Conservation (phyloP, 2,888 invertebrate species). For the Lycophotia porphyrea region DNA sequence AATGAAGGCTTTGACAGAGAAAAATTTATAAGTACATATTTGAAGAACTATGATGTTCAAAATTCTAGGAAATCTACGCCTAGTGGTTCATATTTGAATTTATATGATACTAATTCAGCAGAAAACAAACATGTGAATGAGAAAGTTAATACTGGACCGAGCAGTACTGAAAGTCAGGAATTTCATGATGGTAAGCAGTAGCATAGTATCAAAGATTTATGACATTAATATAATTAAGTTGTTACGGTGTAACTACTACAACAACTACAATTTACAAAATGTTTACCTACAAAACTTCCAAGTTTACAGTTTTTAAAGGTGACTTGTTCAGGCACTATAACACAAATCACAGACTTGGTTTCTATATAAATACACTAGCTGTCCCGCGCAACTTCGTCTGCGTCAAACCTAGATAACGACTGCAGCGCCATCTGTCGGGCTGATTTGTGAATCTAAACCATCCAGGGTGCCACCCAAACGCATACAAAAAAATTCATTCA, state of each 20-base stretch:
- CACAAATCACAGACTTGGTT: neutral
- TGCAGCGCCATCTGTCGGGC: no score
- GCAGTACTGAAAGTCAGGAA: conserved; percentile 77
- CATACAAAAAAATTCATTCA: no score
- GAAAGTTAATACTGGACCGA: conserved; percentile 72
- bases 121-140: conserved; percentile 76
- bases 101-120: conserved; percentile 80
- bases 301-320: neutral
- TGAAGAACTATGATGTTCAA: conserved; percentile 82
- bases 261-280: neutral
- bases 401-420: no score
- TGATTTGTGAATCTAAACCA: no score
- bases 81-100: conserved; percentile 84
- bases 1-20: conserved; percentile 89
- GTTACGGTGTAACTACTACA: no score
- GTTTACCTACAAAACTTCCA: neutral
- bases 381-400: no score
- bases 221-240: neutral
- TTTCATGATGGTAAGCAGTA: conserved; percentile 79
- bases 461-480: no score
- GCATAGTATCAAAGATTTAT: conserved; percentile 7
- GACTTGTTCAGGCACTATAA: neutral
- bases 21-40: conserved; percentile 83
- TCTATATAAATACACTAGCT: no score
- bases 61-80: conserved; percentile 85